Percentiles rank a stretch among this genome's conserved stretches.
Evolutionary conservation across 1,140 invertebrate species (phyloP).

Genomic region (Ladona fulva): DNA sequence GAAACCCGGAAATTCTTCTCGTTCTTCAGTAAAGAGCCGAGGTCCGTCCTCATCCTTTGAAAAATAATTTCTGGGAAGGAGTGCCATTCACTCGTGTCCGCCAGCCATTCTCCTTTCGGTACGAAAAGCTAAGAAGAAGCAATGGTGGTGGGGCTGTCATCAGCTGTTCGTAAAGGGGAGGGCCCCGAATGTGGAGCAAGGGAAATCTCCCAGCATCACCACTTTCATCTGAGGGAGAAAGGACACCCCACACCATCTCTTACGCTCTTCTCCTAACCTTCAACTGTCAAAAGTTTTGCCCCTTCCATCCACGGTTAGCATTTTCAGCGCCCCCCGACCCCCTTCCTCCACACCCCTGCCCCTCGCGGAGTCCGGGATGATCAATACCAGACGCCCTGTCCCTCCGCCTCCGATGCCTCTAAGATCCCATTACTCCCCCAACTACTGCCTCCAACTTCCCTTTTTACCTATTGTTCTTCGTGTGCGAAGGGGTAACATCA

Average conservation of each 20-base stretch:
- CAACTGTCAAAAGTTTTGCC: background rate
- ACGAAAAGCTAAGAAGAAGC: no score
- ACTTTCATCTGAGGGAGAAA: constrained; percentile 4
- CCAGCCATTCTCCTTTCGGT: no score
- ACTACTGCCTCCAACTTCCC: background rate
- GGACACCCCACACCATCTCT: background rate
- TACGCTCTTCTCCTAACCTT: background rate
- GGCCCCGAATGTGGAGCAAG: background rate
- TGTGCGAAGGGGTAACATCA: background rate
- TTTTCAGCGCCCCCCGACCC: background rate
- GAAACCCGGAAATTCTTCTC: no score
- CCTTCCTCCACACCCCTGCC: background rate
- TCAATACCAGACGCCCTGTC: background rate
- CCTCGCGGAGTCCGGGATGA: background rate
- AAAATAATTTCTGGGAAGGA: no score
- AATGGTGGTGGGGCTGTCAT: background rate
- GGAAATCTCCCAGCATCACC: background rate
- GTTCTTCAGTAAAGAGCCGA: no score
- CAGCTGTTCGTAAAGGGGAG: background rate
- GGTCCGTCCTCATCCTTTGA: no score
- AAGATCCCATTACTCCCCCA: background rate
- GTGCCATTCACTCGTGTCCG: no score
- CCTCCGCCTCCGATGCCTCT: background rate
- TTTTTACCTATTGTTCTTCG: background rate
- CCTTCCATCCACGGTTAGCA: background rate